phyloP scores from a whole-genome alignment of 2,888 invertebrate species.

The Drosophila hawaiiensis region DNA sequence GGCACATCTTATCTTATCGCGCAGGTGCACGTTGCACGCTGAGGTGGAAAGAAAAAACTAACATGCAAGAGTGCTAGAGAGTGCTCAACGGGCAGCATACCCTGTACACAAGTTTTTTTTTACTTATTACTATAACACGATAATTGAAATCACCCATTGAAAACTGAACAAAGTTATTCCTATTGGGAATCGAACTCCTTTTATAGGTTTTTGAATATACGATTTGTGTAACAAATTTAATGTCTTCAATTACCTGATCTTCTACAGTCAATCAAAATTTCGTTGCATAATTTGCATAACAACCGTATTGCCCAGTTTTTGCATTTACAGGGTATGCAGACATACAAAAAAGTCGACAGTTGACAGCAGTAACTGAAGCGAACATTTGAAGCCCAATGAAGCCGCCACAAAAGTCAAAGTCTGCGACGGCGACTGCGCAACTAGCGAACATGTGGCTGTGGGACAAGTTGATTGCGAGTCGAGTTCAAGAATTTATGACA shows the following conservation, averaged over 20 bases:
- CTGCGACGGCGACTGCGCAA: slow-evolving; percentile 56
- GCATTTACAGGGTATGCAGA: slow-evolving; percentile 4
- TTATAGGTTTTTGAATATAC: not conserved
- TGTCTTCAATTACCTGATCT: not conserved
- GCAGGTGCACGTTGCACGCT: slow-evolving; percentile 73
- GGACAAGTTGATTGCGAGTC: slow-evolving; percentile 48
- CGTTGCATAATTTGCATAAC: not conserved
- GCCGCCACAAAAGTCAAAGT: slow-evolving; percentile 35
- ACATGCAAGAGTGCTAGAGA: not conserved
- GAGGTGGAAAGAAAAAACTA: slow-evolving; percentile 15
- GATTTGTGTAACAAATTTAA: not conserved
- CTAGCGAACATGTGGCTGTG: slow-evolving; percentile 24
- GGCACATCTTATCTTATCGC: slow-evolving; percentile 74
- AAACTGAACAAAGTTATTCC: not conserved
- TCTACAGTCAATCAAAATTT: not conserved
- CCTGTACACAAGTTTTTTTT: not conserved
- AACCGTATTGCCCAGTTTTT: not conserved
- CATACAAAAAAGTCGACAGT: slow-evolving; percentile 45
- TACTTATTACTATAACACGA: not conserved
- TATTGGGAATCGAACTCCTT: not conserved
- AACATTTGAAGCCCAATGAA: slow-evolving; percentile 39
- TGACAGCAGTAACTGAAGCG: slow-evolving; percentile 49
- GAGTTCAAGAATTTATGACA: slow-evolving; percentile 65
- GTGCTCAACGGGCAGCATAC: not conserved
- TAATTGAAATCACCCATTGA: not conserved